A percentile compares a stretch with the other conserved stretches of the same genome.
phyloP scores from a whole-genome alignment of 1,140 invertebrate species.

The Sinella curviseta region DNA sequence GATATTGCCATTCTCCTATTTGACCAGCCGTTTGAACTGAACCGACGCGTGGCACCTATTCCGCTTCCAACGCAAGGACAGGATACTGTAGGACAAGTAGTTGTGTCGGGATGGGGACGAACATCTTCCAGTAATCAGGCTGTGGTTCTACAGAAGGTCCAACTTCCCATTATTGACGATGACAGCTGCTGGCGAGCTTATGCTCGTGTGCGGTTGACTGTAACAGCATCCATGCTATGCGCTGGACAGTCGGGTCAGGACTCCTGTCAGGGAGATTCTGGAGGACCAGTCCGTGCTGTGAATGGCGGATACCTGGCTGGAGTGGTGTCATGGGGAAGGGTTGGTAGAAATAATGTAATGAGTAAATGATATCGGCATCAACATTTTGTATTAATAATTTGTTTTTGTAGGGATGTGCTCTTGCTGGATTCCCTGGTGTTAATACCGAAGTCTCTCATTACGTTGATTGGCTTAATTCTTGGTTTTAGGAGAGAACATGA shows the following conservation, averaged over 20 bases:
- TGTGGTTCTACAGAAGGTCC: background rate
- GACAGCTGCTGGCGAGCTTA: background rate
- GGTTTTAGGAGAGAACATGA: too few relatives aligned
- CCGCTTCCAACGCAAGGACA: background rate
- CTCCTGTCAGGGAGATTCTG: background rate
- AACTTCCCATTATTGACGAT: background rate
- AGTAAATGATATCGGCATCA: too few relatives aligned
- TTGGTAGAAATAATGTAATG: too few relatives aligned
- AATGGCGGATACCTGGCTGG: background rate
- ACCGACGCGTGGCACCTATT: background rate
- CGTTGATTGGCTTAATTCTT: too few relatives aligned
- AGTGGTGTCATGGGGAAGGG: too few relatives aligned
- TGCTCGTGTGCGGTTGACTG: background rate
- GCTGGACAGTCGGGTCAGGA: background rate
- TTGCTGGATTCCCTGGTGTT: too few relatives aligned
- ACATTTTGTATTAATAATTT: too few relatives aligned
- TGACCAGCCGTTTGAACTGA: background rate
- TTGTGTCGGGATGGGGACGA: background rate
- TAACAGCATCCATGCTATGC: background rate
- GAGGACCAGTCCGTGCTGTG: background rate
- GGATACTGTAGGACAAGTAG: background rate
- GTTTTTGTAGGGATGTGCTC: too few relatives aligned
- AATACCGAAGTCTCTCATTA: too few relatives aligned
- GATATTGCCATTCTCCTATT: background rate
- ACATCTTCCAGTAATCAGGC: background rate